Base-by-base conservation (phyloP, 2,797 vertebrate species). In the Limnodromus scolopaceus region DNA sequence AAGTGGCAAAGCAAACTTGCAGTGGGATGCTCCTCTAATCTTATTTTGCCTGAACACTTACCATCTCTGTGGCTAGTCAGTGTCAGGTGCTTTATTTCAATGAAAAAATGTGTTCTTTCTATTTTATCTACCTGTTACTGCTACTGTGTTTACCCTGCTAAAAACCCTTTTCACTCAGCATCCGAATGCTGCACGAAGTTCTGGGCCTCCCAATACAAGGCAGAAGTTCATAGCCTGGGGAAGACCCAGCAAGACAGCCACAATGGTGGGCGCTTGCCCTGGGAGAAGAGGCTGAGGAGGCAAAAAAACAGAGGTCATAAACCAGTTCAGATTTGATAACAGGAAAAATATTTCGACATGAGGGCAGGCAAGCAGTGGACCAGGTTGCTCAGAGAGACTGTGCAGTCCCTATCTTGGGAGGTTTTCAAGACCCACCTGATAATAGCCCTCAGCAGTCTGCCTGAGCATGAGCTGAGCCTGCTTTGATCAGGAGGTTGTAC, bases 351-450 rank as follows among this genome's bases (percentile, higher is more conserved):
- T 60, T 74, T 54, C 38, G 13, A 5, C 2, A 1, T 11, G 30
- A 53, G 4, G 10, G 32, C 18, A 51, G 16, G 13, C 63, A n/a
- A 57, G 25, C 25, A n/a, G 20, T 36, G 39, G 16, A 74, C 41
- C 45, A 60, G 22, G 32, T 11, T 72, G 11, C 24, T 78, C 46
- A 51, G 63, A 43, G 30, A 60, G 39, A 14, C 14, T 69, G 9
- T 23, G 13, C 16, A 69, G 43, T 49, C 7, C 15, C 22, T n/a
- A 0, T 9, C 6, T 34, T 66, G 1, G 6, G 24, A 34, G 27
- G 25, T 48, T 82, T 84, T 74, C n/a, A 48, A 63, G 24, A 48
- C 4, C 18, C 16, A 27, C 34, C 30, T 63, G 36, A 60, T 34
- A 43, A 43, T 5, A 81, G 17, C 28, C 17, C 23, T 32, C 3